Evolutionary conservation across 2,797 vertebrate genomes (phyloP).

Genomic region (Buphagus erythrorhynchus): DNA sequence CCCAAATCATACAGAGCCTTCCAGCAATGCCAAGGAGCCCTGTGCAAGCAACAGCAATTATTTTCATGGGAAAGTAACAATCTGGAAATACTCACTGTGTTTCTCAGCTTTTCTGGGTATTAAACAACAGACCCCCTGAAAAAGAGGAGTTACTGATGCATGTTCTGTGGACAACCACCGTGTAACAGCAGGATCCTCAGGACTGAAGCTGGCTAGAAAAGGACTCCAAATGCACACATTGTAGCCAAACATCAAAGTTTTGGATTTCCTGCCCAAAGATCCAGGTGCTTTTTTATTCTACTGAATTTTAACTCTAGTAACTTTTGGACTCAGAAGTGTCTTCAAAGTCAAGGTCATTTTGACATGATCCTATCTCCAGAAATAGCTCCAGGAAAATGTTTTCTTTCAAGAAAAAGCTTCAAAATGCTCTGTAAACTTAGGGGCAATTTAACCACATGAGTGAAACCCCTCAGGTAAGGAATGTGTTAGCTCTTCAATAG

Average conservation of each 20-base stretch:
- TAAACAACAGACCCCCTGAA: background rate
- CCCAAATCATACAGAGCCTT: background rate
- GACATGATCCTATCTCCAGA: background rate
- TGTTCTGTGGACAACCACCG: background rate
- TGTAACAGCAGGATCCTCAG: background rate
- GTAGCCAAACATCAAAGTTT: background rate
- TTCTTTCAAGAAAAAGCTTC: background rate
- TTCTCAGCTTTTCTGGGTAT: background rate
- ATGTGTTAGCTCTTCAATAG: background rate
- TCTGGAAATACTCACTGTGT: background rate
- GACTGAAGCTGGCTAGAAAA: background rate
- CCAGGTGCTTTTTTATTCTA: background rate
- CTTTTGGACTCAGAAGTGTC: background rate
- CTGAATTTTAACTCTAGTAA: background rate
- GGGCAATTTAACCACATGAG: background rate
- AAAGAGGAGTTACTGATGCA: background rate
- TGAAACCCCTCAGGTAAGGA: background rate
- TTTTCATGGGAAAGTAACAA: background rate
- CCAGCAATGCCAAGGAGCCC: background rate
- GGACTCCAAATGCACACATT: background rate
- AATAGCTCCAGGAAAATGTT: background rate
- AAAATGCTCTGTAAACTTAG: background rate
- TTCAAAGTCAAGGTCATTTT: slow-evolving; percentile 9
- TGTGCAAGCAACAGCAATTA: background rate
- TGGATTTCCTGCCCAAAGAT: background rate